Base-by-base conservation (phyloP, 2,113 vertebrate genomes). In the Podarcis cretensis region DNA sequence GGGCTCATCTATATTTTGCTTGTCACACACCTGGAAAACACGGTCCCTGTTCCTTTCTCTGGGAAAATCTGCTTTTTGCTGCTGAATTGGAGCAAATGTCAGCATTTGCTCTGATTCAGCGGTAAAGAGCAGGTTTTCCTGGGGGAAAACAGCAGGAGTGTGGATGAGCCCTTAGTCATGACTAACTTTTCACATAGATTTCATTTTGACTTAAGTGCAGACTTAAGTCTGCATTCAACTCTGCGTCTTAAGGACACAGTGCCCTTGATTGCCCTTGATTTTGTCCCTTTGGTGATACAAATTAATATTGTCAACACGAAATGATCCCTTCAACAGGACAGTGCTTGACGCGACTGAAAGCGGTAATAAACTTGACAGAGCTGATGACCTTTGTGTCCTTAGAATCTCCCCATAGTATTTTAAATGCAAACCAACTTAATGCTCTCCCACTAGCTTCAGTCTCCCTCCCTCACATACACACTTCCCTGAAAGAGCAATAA, bases 401-500 rank as follows among this genome's bases (percentile, higher is more conserved):
- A 86, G 63, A 35, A 40, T n/a, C 57, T 75, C 74, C 90, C 74
- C 14, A 20, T 0, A 84, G 75, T 89, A 37, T 71, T 89, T 87
- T 66, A 91, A 80, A 83, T 0, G 0, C 84, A 88, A 92, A 92
- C 0, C 75, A 0, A 0, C 43, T 90, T 84, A 89, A 78, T 81
- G n/a, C 23, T 77, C 43, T 48, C 30, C 25, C 40, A 30, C 75
- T n/a, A 5, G 13, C 7, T 20, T 40, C 43, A 30, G 9, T 37
- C 43, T 68, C 77, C n/a, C 65, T 80, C 84, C n/a, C 68, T 76
- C 25, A 35, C 91, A 78, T 59, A 59, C 65, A 65, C 0, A 1
- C 40, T 92, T 87, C 57, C 87, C 84, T 92, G 92, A 93, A 95
- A 95, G 27, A 90, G 32, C 85, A 88, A 88, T 75, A 94, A 82